These are phyloP conservation scores for Rhincodon typus DNA, from an alignment of 2,797 vertebrate species.

Conservation along the genomic window DNA sequence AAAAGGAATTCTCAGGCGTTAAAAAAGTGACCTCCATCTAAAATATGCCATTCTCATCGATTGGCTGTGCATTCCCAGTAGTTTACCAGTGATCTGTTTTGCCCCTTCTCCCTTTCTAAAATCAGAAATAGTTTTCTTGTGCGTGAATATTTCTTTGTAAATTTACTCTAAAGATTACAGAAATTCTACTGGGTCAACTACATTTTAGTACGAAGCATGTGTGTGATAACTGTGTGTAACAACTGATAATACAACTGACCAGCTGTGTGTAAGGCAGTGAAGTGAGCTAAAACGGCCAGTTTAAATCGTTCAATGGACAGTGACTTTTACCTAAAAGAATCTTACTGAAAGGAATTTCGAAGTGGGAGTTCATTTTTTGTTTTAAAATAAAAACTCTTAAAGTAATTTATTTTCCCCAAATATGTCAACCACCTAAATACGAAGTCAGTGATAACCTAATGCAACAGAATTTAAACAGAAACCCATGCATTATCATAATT, in stretches of 20 bases:
- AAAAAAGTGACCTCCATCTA: neutral
- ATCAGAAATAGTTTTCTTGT: neutral
- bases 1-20: neutral
- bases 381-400: neutral
- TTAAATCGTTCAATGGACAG: slow-evolving; percentile 11
- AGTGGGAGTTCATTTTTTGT: neutral
- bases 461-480: neutral
- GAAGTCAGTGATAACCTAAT: neutral
- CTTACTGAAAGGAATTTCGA: neutral
- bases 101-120: neutral
- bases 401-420: neutral
- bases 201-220: neutral
- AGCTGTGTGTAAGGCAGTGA: neutral
- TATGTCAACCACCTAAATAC: neutral
- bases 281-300: neutral
- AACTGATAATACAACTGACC: too few species aligned
- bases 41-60: too few species aligned
- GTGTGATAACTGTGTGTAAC: too few species aligned
- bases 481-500: slow-evolving; percentile 24
- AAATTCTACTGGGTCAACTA: neutral
- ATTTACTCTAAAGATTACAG: neutral
- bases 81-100: neutral
- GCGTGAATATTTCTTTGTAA: neutral
- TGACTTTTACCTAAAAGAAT: neutral
- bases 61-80: neutral